Percentiles rank a stretch among this genome's conserved stretches.
Evolutionary conservation across 2,888 invertebrate species (phyloP).

Genomic region (Beris morrisii): DNA sequence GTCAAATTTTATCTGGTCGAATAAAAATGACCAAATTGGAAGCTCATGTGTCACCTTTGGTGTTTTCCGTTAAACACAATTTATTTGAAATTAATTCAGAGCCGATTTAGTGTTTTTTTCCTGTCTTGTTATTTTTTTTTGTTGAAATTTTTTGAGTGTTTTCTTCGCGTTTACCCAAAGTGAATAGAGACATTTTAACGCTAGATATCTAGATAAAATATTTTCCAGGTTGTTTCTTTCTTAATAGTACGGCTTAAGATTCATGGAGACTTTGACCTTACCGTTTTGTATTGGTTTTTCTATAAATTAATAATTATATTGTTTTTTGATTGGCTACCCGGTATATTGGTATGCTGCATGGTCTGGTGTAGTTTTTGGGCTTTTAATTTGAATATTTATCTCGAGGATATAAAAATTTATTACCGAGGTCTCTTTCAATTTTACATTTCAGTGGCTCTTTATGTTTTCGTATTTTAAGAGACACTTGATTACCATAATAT

Average conservation of each 20-base stretch:
- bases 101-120: conserved; percentile 6
- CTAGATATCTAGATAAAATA: too few species aligned
- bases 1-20: conserved; percentile 10
- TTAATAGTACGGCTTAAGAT: background rate
- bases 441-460: conserved; percentile 14
- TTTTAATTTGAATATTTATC: conserved; percentile 10
- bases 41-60: conserved; percentile 16
- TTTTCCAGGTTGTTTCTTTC: background rate
- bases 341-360: background rate
- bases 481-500: conserved; percentile 16
- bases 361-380: background rate
- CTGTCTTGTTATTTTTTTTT: too few species aligned
- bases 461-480: conserved; percentile 15
- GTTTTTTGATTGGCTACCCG: background rate
- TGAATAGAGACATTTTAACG: too few species aligned
- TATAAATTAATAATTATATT: background rate
- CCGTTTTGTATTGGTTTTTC: background rate
- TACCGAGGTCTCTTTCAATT: conserved; percentile 2
- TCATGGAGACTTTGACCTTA: conserved; percentile 11
- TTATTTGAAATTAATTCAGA: conserved; percentile 25
- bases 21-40: conserved; percentile 12
- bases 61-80: conserved; percentile 26
- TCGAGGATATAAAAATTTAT: conserved; percentile 1
- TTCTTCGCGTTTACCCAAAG: too few species aligned
- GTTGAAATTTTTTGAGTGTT: too few species aligned